A percentile compares a stretch with the other conserved stretches of the same genome.
These are phyloP conservation scores for Brachypteracias leptosomus DNA, from an alignment of 2,113 vertebrate species.

Conservation along the genomic window DNA sequence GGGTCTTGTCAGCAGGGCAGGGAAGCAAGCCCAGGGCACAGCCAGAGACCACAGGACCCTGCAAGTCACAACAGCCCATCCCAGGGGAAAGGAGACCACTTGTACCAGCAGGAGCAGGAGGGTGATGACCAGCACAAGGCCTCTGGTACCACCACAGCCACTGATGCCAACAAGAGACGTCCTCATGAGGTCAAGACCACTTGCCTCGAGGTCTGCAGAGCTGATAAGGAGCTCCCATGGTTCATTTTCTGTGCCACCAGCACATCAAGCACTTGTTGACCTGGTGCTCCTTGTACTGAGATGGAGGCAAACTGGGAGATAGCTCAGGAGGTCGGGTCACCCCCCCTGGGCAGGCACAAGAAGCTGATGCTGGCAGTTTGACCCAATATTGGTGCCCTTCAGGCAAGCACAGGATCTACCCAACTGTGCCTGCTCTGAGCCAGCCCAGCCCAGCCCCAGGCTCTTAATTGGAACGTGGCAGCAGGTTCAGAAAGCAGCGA, in stretches of 20 bases:
- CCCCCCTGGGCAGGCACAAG: background rate
- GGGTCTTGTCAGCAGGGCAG: background rate
- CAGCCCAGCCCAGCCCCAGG: background rate
- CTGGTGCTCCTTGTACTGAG: fast-evolving
- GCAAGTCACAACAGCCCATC: background rate
- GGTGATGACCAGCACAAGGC: fast-evolving
- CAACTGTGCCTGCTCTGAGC: background rate
- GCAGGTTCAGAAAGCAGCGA: background rate
- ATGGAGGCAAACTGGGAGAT: fast-evolving
- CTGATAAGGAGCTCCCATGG: background rate
- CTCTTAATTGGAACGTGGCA: conserved; percentile 34
- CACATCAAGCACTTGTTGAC: fast-evolving
- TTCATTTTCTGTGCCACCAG: background rate
- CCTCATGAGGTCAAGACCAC: background rate
- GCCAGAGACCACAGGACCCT: background rate
- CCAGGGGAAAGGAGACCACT: background rate
- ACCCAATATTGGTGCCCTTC: background rate
- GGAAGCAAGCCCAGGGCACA: background rate
- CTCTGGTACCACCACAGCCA: fast-evolving
- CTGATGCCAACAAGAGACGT: background rate
- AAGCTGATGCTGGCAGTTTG: fast-evolving
- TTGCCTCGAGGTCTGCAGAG: background rate
- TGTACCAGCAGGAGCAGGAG: fast-evolving
- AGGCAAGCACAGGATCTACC: background rate
- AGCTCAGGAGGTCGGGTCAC: background rate